Evolutionary conservation across 2,113 vertebrate species (phyloP), one percentile per base, ranked within the genome.

Genomic region (Morone saxatilis): DNA sequence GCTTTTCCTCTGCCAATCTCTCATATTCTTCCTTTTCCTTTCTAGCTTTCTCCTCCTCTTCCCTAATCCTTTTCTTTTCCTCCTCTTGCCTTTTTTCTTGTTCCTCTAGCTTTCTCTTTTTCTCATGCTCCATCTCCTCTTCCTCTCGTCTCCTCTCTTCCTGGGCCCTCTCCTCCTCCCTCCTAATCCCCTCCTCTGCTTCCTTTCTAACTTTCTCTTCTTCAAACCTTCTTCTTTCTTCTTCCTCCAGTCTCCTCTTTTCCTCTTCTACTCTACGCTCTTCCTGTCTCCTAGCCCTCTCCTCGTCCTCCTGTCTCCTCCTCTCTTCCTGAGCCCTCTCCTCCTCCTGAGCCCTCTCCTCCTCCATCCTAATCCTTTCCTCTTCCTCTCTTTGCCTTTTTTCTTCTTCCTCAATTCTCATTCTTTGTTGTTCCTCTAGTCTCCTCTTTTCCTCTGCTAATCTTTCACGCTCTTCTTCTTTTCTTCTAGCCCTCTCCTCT

Each of bases 231-330:
- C 20, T 38, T 53, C 11, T 17, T 36, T 17, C 22, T 1, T 68
- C 38, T 3, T 71, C 50, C 20, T 72, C 40, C 48, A 4, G 56
- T 59, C 5, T 60, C 65, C 10, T 73, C 40, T 25, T 65, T 6
- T 56, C 48, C 4, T 62, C 41, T 47, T 14, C 51, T 68, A 19
- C 5, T 50, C n/a, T 45, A 19, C 12, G 45, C 9, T 50, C 25
- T 4, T 71, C 50, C 10, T 61, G 16, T 0, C 22, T 36, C 25
- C 13, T 51, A 0, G 6, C n/a, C 62, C 51, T 70, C 22, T 80
- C 77, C 22, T 89, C 79, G 70, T 80, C 57, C 4, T 78, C 47
- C 63, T 6, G n/a, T 8, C 14, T 75, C 5, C 54, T 65, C 4
- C 13, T 54, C 16, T 31, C 54, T 65, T 53, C 60, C 36, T 63